phyloP scores from a whole-genome alignment of 2,888 invertebrate genomes.

The Melieria crassipennis region DNA sequence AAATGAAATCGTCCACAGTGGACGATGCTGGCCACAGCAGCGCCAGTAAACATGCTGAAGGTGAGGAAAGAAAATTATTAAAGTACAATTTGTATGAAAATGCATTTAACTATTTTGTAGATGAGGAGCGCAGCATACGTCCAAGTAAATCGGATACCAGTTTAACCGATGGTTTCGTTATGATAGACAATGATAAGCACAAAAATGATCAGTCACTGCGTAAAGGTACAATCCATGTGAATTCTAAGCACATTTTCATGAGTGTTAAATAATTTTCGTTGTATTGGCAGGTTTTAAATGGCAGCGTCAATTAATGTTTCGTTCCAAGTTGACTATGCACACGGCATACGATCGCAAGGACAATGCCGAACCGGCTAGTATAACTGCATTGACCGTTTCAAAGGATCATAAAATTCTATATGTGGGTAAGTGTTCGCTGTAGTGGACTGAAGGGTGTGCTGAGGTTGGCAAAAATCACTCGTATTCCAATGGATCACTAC shows the following conservation, averaged over 20 bases:
- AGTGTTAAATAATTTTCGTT: conserved; percentile 3
- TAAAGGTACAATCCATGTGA: conserved; percentile 52
- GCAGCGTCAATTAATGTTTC: conserved; percentile 90
- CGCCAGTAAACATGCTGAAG: conserved; percentile 51
- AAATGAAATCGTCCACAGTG: conserved; percentile 65
- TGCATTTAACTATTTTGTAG: conserved; percentile 34
- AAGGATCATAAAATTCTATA: conserved; percentile 74
- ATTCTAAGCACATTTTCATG: not conserved
- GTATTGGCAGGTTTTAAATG: conserved; percentile 77
- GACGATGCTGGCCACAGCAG: conserved; percentile 46
- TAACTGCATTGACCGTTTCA: conserved; percentile 93
- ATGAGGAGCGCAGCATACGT: conserved; percentile 74
- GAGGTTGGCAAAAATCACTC: not conserved
- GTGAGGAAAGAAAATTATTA: conserved; percentile 38
- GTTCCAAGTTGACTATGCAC: conserved; percentile 97
- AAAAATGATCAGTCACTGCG: conserved; percentile 59
- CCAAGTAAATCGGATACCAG: conserved; percentile 92
- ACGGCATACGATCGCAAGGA: conserved; percentile 96
- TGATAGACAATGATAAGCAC: conserved; percentile 70
- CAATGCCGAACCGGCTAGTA: conserved; percentile 95
- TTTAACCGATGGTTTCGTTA: conserved; percentile 88
- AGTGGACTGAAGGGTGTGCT: not conserved
- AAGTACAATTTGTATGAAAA: not conserved
- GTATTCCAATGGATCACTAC: not conserved
- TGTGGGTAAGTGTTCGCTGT: conserved; percentile 60